phyloP scores from a whole-genome alignment of 1,140 invertebrate species.

The Saxidomus purpurata region DNA sequence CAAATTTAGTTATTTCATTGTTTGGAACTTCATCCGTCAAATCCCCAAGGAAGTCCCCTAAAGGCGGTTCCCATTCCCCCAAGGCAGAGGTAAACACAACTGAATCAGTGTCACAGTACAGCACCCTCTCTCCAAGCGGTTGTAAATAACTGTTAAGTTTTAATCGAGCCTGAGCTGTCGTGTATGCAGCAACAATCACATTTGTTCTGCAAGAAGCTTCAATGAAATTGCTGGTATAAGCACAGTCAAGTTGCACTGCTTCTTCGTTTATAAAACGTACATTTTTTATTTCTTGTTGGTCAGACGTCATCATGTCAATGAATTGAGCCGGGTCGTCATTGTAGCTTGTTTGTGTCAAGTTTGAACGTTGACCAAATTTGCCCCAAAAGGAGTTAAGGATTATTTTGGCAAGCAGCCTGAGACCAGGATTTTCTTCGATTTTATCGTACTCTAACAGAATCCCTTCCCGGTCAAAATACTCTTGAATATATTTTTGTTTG shows the following conservation, averaged over 20 bases:
- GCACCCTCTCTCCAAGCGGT: neutral
- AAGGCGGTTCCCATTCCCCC: neutral
- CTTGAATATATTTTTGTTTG: slow-evolving; percentile 77
- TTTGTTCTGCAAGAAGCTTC: neutral
- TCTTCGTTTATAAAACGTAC: slow-evolving; percentile 1
- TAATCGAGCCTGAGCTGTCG: neutral
- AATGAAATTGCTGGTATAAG: neutral
- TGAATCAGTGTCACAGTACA: neutral
- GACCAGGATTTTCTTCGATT: slow-evolving; percentile 83
- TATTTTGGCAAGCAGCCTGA: slow-evolving; percentile 74
- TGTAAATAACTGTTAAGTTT: neutral
- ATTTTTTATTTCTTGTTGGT: slow-evolving; percentile 42
- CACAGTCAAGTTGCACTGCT: neutral
- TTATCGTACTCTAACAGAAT: slow-evolving; percentile 81
- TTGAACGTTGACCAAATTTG: slow-evolving; percentile 60
- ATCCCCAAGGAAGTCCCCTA: neutral
- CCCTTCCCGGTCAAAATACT: slow-evolving; percentile 74
- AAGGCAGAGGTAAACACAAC: neutral
- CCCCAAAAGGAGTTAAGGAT: slow-evolving; percentile 69
- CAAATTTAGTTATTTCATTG: neutral
- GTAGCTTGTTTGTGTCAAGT: slow-evolving; percentile 2
- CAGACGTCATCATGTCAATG: slow-evolving; percentile 64
- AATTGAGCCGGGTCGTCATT: neutral
- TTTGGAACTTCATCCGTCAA: too few species aligned
- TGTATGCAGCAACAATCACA: neutral